These are phyloP conservation scores for Protobothrops flavoviridis DNA, from an alignment of 2,113 vertebrate species.

Conservation along the genomic window DNA sequence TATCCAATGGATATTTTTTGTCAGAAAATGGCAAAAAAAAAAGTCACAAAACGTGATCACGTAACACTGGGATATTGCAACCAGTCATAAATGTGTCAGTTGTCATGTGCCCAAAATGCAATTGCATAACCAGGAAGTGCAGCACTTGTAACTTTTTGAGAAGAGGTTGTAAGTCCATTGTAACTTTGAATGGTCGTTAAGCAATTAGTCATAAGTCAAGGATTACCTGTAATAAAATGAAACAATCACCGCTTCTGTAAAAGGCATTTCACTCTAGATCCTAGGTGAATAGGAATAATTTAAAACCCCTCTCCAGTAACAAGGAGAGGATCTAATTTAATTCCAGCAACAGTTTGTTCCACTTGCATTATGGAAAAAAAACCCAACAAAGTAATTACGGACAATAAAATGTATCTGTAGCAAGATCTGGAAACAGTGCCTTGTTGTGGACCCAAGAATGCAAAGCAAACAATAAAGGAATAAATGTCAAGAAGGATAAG, in stretches of 20 bases:
- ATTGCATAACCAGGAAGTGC: background rate
- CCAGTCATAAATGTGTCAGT: no score
- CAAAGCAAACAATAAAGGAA: background rate
- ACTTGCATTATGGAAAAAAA: background rate
- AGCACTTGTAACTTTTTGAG: background rate
- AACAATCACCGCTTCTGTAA: background rate
- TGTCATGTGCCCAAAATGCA: background rate
- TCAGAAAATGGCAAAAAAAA: background rate
- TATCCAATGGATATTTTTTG: background rate
- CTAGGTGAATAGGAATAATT: background rate
- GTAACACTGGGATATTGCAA: no score
- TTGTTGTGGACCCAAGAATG: background rate
- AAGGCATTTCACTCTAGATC: background rate
- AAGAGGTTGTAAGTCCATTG: background rate
- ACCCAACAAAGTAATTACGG: no score
- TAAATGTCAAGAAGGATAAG: background rate
- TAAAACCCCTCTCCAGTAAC: background rate
- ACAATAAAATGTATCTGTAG: background rate
- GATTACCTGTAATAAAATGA: background rate
- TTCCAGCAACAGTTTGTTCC: background rate
- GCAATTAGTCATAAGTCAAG: background rate
- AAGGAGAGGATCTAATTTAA: background rate
- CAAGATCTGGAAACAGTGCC: background rate
- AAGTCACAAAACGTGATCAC: background rate
- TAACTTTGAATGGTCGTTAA: background rate